A percentile compares a stretch with the other conserved stretches of the same genome.
Evolutionary conservation across 2,888 invertebrate species (phyloP).

Genomic region (Lapara coniferarum): DNA sequence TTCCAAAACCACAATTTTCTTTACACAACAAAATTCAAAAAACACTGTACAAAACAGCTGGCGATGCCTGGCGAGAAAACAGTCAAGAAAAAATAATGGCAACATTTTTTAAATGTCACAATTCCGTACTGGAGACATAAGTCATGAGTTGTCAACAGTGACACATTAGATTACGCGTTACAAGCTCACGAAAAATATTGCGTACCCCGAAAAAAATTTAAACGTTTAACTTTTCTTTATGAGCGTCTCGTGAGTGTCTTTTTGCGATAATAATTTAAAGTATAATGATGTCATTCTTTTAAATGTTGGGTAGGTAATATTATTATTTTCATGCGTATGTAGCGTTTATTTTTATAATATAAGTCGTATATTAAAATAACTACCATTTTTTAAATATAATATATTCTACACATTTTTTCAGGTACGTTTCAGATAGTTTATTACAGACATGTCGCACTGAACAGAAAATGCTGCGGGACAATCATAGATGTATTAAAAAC

Average conservation of each 20-base stretch:
- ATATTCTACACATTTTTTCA: no score
- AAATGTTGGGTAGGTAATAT: not conserved
- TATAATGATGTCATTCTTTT: no score
- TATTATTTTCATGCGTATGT: not conserved
- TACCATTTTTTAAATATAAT: no score
- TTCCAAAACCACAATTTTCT: no score
- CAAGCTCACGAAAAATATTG: slow-evolving; percentile 1
- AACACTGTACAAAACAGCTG: not conserved
- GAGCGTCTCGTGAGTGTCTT: not conserved
- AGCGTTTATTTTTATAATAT: not conserved
- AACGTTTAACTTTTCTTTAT: not conserved
- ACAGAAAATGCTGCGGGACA: no score
- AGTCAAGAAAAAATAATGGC: not conserved
- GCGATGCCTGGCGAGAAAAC: not conserved
- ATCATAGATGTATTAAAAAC: no score
- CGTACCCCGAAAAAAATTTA: not conserved
- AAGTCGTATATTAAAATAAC: no score
- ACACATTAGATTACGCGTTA: slow-evolving; percentile 4
- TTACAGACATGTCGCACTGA: no score
- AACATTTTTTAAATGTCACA: not conserved
- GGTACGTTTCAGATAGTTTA: no score
- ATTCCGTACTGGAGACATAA: not conserved
- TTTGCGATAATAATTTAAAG: no score
- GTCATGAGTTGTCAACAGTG: not conserved
- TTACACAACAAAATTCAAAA: no score